Evolutionary conservation across 2,113 vertebrate genomes (phyloP).

Genomic region (Calonectris borealis): DNA sequence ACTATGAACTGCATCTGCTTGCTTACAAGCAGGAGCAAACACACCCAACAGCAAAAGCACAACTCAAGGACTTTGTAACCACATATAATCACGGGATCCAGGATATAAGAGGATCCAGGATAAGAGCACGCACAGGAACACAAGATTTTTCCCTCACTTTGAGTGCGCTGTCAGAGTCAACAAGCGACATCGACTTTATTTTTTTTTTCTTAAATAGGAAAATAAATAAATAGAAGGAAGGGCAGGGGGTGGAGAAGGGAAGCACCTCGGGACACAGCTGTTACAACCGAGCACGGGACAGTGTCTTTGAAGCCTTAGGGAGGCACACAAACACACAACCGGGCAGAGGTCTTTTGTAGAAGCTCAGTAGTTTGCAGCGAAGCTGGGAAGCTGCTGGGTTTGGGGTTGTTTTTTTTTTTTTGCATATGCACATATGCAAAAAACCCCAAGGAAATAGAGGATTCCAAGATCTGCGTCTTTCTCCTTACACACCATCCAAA

Average conservation of each 20-base stretch:
- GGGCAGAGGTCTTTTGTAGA: neutral
- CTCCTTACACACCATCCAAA: neutral
- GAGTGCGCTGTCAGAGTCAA: neutral
- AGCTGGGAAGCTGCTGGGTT: neutral
- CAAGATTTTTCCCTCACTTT: neutral
- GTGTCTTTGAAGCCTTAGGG: neutral
- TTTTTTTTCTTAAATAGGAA: neutral
- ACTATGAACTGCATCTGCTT: neutral
- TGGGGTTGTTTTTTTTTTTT: neutral
- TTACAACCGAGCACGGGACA: fast-evolving
- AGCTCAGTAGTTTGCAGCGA: neutral
- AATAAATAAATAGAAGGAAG: neutral
- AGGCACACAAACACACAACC: neutral
- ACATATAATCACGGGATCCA: fast-evolving
- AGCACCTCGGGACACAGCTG: neutral
- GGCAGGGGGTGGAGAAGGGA: neutral
- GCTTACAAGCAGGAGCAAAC: neutral
- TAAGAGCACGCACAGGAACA: neutral
- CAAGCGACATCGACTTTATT: neutral
- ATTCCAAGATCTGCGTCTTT: fast-evolving
- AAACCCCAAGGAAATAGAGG: neutral
- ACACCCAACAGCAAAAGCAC: neutral
- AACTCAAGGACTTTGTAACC: neutral
- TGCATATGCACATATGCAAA: fast-evolving
- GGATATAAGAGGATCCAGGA: neutral